These are phyloP conservation scores for Platichthys flesus DNA, from an alignment of 2,113 vertebrate species.

Conservation along the genomic window DNA sequence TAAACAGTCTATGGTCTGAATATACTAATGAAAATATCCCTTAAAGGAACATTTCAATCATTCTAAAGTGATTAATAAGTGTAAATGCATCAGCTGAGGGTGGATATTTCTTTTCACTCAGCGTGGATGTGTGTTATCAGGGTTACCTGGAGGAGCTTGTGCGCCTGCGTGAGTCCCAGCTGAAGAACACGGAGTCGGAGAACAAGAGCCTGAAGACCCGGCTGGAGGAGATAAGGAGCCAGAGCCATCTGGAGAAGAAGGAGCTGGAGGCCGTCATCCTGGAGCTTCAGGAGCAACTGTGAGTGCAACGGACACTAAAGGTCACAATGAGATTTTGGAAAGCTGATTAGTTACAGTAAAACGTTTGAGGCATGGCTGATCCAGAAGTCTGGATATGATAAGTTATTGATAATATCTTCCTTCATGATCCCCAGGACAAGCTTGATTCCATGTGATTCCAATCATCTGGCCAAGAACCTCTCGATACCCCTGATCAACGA, in stretches of 20 bases:
- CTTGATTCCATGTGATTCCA: constrained; percentile 92
- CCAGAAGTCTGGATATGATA: neutral
- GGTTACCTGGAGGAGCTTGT: constrained; percentile 97
- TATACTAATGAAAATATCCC: too few species aligned
- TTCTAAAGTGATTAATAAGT: neutral
- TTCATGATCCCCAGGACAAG: constrained; percentile 84
- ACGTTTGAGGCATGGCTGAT: neutral
- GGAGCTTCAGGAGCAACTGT: constrained; percentile 98
- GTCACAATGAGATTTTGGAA: neutral
- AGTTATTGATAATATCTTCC: neutral
- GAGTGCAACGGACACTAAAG: constrained; percentile 50
- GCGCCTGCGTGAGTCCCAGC: constrained; percentile 93
- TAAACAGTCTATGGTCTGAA: neutral
- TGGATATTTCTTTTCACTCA: constrained; percentile 9
- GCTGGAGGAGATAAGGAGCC: constrained; percentile 88
- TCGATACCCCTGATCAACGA: constrained; percentile 91
- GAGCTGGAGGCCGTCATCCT: constrained; percentile 93
- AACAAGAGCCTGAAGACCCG: constrained; percentile 90
- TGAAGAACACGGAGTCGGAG: constrained; percentile 93
- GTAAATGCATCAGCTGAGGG: neutral
- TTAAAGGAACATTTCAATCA: too few species aligned
- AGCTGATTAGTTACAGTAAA: too few species aligned
- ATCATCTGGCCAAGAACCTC: constrained; percentile 89
- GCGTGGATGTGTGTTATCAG: constrained; percentile 68
- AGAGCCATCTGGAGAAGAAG: constrained; percentile 92